Base-by-base conservation (phyloP, 2,113 vertebrate genomes). In the Martes martes region DNA sequence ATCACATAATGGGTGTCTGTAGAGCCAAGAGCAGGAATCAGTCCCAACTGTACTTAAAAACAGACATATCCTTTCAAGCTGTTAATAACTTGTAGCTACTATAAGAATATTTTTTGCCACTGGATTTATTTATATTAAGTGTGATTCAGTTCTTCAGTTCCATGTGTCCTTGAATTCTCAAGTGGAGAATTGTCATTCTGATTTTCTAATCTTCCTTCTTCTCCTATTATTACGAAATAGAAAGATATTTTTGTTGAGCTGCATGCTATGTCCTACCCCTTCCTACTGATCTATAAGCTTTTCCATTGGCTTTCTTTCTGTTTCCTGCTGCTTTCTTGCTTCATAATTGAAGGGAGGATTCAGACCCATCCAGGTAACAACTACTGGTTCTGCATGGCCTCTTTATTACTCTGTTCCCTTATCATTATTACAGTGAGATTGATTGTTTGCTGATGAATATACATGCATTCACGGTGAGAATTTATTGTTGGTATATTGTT, bases 321-420 rank as follows among this genome's bases (percentile, higher is more conserved):
- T 99, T 99, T 99, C 99, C 99, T 99, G 99, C 99, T 99, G 99
- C 99, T 99, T 98, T 99, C 99, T 99, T 98, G 99, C 99, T 99
- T 99, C 99, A 98, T 99, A 98, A 98, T 99, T 99, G 99, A 99
- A 99, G 99, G 99, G 99, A 99, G 99, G 99, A 99, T 99, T 99
- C 99, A 99, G 99, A 99, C 99, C 99, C 91, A 99, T 99, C 96
- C 99, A 99, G 99, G 99, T 99, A 99, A 99, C 81, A 98, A 96
- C 95, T 98, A 97, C 96, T 98, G 97, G 98, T 99, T 98, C 98
- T 99, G 99, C 99, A 99, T 99, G 99, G 98, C 98, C 71, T 98
- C 86, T 93, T 96, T 98, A 96, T 98, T 97, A 97, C 96, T 97
- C 47, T 97, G 1, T 89, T 95, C 91, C 91, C 21, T 45, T 94